A percentile compares a stretch with the other conserved stretches of the same genome.
These are phyloP conservation scores for Drepana falcataria DNA, from an alignment of 2,888 invertebrate species.

Conservation along the genomic window DNA sequence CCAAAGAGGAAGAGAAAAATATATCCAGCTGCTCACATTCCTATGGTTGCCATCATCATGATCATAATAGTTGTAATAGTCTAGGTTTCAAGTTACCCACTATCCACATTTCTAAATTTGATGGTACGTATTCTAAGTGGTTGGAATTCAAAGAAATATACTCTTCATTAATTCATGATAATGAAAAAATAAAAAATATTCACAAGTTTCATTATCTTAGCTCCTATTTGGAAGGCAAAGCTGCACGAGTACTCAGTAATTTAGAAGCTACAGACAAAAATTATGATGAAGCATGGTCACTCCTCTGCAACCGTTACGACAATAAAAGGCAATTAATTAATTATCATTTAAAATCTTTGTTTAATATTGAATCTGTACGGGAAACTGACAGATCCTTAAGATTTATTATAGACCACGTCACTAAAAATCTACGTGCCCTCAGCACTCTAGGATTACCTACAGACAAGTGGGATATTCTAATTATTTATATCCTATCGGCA, in stretches of 20 bases:
- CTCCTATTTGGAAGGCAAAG: too few species aligned
- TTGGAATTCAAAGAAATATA: slow-evolving; percentile 18
- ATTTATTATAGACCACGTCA: slow-evolving; percentile 20
- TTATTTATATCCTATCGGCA: too few species aligned
- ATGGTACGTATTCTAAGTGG: slow-evolving; percentile 19
- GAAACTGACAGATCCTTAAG: slow-evolving; percentile 19
- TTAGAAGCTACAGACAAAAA: slow-evolving; percentile 12
- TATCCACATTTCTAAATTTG: slow-evolving; percentile 17
- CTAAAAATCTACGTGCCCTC: slow-evolving; percentile 18
- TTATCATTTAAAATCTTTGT: slow-evolving; percentile 20
- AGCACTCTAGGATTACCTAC: slow-evolving; percentile 11
- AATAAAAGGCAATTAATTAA: slow-evolving; percentile 19
- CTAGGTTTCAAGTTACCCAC: slow-evolving; percentile 12
- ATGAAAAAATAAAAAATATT: slow-evolving; percentile 11
- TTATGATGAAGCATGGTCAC: slow-evolving; percentile 19
- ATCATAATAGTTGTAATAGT: too few species aligned
- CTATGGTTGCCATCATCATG: too few species aligned
- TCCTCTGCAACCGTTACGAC: slow-evolving; percentile 19
- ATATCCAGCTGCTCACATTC: too few species aligned
- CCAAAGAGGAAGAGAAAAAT: too few species aligned
- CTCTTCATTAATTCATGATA: slow-evolving; percentile 14
- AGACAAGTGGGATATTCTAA: slow-evolving; percentile 10
- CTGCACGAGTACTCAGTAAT: too few species aligned
- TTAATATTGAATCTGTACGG: slow-evolving; percentile 12
- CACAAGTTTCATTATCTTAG: slow-evolving; percentile 12